Evolutionary conservation across 2,113 vertebrate species (phyloP).

Genomic region (Theristicus caerulescens): DNA sequence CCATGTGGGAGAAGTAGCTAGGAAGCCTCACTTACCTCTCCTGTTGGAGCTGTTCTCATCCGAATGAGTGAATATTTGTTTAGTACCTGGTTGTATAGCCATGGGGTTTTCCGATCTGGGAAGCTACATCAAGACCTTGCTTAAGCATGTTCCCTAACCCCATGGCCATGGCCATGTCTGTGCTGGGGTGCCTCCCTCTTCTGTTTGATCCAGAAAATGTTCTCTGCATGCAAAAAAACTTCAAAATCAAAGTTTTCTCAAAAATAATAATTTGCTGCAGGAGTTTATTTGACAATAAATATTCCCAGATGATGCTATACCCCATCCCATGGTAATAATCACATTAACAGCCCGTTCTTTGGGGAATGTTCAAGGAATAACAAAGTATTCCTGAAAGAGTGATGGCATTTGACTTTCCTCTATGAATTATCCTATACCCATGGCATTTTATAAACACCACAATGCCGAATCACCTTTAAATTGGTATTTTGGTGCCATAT

Average conservation of each 20-base stretch:
- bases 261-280: not conserved
- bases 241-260: not conserved
- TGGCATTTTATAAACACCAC: not conserved
- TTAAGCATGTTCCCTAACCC: rapidly evolving
- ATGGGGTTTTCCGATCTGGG: not conserved
- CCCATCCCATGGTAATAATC: not conserved
- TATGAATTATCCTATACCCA: not conserved
- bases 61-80: not conserved
- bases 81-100: not conserved
- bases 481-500: not conserved
- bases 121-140: not conserved
- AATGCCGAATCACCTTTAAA: not conserved
- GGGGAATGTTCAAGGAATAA: not conserved
- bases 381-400: not conserved
- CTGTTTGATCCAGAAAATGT: not conserved
- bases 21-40: not conserved
- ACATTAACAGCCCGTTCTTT: not conserved
- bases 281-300: not conserved
- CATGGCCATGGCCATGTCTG: too few relatives aligned
- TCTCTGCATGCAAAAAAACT: not conserved
- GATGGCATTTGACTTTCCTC: not conserved
- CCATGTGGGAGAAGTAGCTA: not conserved
- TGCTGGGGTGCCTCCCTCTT: not conserved
- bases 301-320: not conserved
- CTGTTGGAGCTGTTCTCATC: not conserved